Conservation (phyloP, 2,888 invertebrate genomes). For the Tenthredo mesomela region DNA sequence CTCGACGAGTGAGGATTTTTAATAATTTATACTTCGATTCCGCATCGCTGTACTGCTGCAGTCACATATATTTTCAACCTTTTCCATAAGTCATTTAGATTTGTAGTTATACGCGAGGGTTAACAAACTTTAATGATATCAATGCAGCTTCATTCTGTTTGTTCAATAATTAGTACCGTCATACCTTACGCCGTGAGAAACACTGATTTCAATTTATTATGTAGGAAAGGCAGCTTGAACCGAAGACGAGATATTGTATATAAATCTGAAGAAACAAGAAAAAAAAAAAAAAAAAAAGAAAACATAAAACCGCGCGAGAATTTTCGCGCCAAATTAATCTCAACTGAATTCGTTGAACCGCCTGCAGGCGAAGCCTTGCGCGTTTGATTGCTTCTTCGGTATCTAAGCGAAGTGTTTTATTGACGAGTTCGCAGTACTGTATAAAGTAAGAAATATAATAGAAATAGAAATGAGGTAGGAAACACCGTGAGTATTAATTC, state of each 20-base stretch:
- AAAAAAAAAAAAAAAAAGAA: too few species aligned
- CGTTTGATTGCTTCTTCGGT: conserved; percentile 6
- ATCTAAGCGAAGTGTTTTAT: not conserved
- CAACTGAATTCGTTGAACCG: not conserved
- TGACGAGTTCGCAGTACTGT: not conserved
- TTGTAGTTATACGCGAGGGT: not conserved
- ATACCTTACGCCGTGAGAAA: not conserved
- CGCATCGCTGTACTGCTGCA: not conserved
- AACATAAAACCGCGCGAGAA: not conserved
- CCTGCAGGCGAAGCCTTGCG: not conserved
- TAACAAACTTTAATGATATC: not conserved
- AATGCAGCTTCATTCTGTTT: not conserved
- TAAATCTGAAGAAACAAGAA: not conserved
- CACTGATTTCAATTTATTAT: not conserved
- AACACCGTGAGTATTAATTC: not conserved
- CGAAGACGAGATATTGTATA: not conserved
- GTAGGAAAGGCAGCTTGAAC: not conserved
- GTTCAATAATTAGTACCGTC: not conserved
- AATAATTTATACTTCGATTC: conserved; percentile 30
- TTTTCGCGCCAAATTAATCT: conserved; percentile 43
- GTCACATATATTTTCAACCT: conserved; percentile 1
- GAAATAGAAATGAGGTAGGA: not conserved
- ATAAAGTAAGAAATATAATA: not conserved
- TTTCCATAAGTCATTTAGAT: not conserved
- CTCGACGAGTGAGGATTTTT: conserved; percentile 26